Evolutionary conservation across 1,140 invertebrate species (phyloP), one percentile per base, ranked within the genome.

Genomic region (Apocrypta bakeri): DNA sequence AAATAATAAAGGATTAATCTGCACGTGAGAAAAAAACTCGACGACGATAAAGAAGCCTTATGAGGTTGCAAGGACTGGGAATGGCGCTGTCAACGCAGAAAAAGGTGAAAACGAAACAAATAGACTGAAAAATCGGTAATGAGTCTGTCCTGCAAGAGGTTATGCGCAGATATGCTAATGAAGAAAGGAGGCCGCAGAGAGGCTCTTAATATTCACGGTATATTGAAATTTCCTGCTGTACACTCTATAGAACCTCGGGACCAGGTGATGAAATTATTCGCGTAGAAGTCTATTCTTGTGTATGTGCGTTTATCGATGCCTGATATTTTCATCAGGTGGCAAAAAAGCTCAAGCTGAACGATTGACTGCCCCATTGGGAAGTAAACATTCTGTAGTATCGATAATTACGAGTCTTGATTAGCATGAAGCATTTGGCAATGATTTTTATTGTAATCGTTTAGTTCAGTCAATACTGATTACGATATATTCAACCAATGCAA

Each of bases 101-200:
- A 4, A 37, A 63, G 29, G 61, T 6, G 27, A 24, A 11, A n/a
- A 21, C 7, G 29, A 24, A 69, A 11, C 33, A 61, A 72, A 48
- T 0, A 29, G 17, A 21, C n/a, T 40, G 71, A 71, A 71, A 79
- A 72, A 37, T 79, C 40, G 29, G 78, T 79, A 72, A 79, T 33
- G 66, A 79, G 78, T 79, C 17, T 29, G 27, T 1, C 40, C 7
- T 8, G 27, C 9, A n/a, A 27, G 61, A 77, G 25, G 27, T 68
- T 33, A 56, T 56, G n/a, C 12, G n/a, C 12, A 29, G 68, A 79
- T 79, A 79, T 79, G 78, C 68, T 33, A 79, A 79, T 79, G 40
- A 56, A 25, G 17, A 33, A 9, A n/a, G 25, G 24, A 27, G 4
- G 12, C 8, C 25, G 27, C 29, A 12, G 40, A 12, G 40, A 3